A percentile compares a stretch with the other conserved stretches of the same genome.
These are phyloP conservation scores for Pyrrhia umbra DNA, from an alignment of 2,888 invertebrate genomes.

Conservation along the genomic window DNA sequence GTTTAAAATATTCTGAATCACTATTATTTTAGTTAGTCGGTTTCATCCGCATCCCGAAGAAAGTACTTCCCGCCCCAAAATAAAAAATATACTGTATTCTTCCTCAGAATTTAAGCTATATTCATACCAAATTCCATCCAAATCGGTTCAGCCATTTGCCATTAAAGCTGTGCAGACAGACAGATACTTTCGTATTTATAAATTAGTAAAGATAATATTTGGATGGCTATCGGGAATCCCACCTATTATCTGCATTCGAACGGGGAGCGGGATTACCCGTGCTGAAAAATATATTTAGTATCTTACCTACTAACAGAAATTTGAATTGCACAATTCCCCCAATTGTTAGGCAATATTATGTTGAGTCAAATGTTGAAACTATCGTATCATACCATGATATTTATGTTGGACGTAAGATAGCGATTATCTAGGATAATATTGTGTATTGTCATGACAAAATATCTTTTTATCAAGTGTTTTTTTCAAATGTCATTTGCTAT, in stretches of 20 bases:
- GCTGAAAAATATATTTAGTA: conserved; percentile 2
- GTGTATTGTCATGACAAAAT: background rate
- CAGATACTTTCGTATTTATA: too few relatives aligned
- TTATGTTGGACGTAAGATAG: background rate
- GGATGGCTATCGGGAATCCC: conserved; percentile 7
- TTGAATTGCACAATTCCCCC: background rate
- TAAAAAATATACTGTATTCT: too few relatives aligned
- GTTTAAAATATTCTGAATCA: too few relatives aligned
- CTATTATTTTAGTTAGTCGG: too few relatives aligned
- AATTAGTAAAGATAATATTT: too few relatives aligned
- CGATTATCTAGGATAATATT: conserved; percentile 9
- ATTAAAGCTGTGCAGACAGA: too few relatives aligned
- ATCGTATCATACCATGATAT: conserved; percentile 12
- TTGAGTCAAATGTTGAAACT: conserved; percentile 10
- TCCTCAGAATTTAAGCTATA: too few relatives aligned
- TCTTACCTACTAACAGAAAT: background rate
- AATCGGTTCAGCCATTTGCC: too few relatives aligned
- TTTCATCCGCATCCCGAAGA: too few relatives aligned
- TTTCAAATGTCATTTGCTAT: background rate
- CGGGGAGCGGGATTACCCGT: background rate
- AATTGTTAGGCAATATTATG: conserved; percentile 12
- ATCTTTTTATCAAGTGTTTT: background rate
- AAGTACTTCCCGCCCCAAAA: too few relatives aligned
- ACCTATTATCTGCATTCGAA: background rate
- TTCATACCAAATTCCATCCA: too few relatives aligned